These are phyloP conservation scores for Rosalia funebris DNA, from an alignment of 2,888 invertebrate genomes.

Conservation along the genomic window DNA sequence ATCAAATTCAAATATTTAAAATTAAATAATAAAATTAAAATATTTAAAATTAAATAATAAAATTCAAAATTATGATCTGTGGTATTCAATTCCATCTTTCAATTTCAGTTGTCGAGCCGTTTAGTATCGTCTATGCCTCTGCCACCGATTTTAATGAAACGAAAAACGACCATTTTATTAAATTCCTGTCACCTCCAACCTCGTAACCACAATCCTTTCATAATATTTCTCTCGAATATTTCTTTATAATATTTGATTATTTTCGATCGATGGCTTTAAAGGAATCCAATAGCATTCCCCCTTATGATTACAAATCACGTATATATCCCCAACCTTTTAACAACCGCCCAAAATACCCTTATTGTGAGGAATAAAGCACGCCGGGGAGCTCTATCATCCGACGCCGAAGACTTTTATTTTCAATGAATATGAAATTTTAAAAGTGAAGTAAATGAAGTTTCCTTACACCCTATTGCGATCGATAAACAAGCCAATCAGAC, in stretches of 20 bases:
- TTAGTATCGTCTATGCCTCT: background rate
- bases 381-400: conserved; percentile 36
- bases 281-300: conserved; percentile 16
- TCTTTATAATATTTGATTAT: conserved; percentile 27
- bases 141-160: conserved; percentile 3
- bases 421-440: conserved; percentile 49
- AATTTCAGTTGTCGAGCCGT: too few relatives aligned
- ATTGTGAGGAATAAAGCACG: conserved; percentile 36
- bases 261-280: conserved; percentile 14
- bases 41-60: too few relatives aligned
- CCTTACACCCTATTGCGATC: conserved; percentile 39
- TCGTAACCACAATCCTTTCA: conserved; percentile 16
- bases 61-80: too few relatives aligned
- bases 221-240: conserved; percentile 11
- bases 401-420: conserved; percentile 43
- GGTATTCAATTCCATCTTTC: too few relatives aligned
- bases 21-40: too few relatives aligned
- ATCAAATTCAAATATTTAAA: too few relatives aligned
- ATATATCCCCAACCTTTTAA: conserved; percentile 15
- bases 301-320: conserved; percentile 28
- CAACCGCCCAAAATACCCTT: conserved; percentile 30
- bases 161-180: conserved; percentile 17
- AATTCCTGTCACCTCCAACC: conserved; percentile 27
- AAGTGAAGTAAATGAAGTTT: conserved; percentile 39
- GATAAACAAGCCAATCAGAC: conserved; percentile 38